These are phyloP conservation scores for Anisognathus igniventris DNA, from an alignment of 2,797 vertebrate species.

Conservation along the genomic window DNA sequence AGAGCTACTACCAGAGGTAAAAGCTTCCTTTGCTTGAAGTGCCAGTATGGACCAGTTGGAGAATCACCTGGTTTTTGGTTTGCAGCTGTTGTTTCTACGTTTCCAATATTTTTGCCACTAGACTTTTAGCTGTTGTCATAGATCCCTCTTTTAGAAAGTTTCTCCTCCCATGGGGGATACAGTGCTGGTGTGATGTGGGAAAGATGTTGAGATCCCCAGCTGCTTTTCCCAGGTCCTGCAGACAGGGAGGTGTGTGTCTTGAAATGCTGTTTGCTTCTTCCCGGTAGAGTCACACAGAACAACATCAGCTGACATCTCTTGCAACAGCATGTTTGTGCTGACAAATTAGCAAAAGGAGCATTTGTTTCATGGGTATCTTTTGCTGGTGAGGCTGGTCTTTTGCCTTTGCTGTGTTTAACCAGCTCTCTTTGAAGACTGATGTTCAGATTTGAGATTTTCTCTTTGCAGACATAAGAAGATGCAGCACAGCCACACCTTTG, in stretches of 20 bases:
- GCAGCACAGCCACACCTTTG: background rate
- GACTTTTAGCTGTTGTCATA: background rate
- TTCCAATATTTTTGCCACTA: background rate
- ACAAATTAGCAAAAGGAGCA: background rate
- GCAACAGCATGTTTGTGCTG: background rate
- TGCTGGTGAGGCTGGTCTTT: background rate
- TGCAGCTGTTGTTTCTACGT: background rate
- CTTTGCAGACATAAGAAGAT: background rate
- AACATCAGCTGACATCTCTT: background rate
- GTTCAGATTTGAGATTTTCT: conserved; percentile 8
- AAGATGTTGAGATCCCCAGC: background rate
- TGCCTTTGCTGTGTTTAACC: background rate
- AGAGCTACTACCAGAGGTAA: background rate
- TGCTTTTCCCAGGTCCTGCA: background rate
- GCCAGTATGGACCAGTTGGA: background rate
- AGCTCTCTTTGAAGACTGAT: conserved; percentile 16
- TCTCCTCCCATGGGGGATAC: background rate
- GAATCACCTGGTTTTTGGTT: background rate
- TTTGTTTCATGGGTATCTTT: background rate
- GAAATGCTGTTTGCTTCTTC: background rate
- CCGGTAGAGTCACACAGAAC: background rate
- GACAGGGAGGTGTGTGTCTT: background rate
- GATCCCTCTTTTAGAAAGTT: background rate
- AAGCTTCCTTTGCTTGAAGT: background rate
- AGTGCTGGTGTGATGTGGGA: background rate